Base-by-base conservation (phyloP, 2,888 invertebrate genomes). In the Sminthurides aquaticus region DNA sequence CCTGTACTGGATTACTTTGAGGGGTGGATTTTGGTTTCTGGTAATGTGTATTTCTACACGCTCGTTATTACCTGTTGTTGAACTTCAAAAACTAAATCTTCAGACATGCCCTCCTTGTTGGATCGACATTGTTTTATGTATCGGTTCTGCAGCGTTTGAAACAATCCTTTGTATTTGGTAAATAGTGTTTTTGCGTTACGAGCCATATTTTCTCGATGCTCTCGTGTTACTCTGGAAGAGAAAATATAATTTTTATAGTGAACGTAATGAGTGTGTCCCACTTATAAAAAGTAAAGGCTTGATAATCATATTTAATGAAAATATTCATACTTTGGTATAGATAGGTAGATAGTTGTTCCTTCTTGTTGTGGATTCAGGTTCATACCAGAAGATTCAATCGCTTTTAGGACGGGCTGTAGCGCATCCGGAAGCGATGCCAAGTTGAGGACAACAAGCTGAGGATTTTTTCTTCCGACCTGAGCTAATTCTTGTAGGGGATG, bases 341-440 rank as follows among this genome's bases (percentile, higher is more conserved):
- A 90, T 60, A 97, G 83, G 79, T 85, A 95, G 57, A 97, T 79
- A 1, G 89, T 90, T 1, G 91, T 93, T 25, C 94, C 94, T 77
- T 97, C 96, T 79, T 94, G 93, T 77, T 96, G 95, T 0, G 95
- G 93, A 80, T 91, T 95, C 63, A 96, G 80, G 79, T 93, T 93
- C 82, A 96, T 85, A 11, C 94, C 93, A 66, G 92, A 91, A 48
- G 84, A 84, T 62, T 83, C 79, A 57, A 97, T 84, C 1, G 90
- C 86, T 76, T 87, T 86, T 28, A 93, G 75, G 3, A 88, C 89
- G 70, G 86, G 83, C 8, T 90, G 89, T 75, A 91, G 88, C 8
- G 88, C 89, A 82, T 92, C 91, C 0, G 96, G 93, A 78, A 91
- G 90, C 0, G 86, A 83, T 59, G 86, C 80, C 83, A 92, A 86